phyloP scores from a whole-genome alignment of 2,797 vertebrate species.

The Novumbra hubbsi region DNA sequence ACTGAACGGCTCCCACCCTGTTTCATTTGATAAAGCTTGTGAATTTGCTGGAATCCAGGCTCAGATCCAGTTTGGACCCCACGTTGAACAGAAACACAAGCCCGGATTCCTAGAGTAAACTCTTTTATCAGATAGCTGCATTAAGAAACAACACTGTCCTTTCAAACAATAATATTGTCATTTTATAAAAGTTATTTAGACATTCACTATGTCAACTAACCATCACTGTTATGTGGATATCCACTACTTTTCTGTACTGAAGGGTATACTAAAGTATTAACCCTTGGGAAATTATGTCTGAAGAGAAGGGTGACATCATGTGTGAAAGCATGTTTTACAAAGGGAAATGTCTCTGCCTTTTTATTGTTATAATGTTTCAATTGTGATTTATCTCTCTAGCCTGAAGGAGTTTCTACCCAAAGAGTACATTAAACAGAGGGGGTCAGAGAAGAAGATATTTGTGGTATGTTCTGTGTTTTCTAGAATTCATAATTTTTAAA shows the following conservation, averaged over 20 bases:
- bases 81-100: conserved; percentile 97
- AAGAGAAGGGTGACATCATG: conserved; percentile 34
- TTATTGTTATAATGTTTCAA: conserved; percentile 55
- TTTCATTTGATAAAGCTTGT: conserved; percentile 98
- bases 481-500: background rate
- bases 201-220: conserved; percentile 8
- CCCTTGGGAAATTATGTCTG: conserved; percentile 30
- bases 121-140: conserved; percentile 24
- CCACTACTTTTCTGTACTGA: conserved; percentile 12
- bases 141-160: conserved; percentile 15
- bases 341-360: conserved; percentile 51
- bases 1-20: conserved; percentile 96
- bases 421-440: conserved; percentile 97
- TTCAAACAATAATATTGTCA: background rate
- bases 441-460: conserved; percentile 95
- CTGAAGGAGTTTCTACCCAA: conserved; percentile 98
- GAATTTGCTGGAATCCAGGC: conserved; percentile 97
- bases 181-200: background rate
- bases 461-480: conserved; percentile 78
- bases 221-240: background rate
- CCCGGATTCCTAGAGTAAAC: conserved; percentile 97
- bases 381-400: conserved; percentile 70
- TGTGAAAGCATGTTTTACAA: conserved; percentile 48
- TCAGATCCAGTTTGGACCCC: conserved; percentile 98
- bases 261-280: conserved; percentile 12